These are phyloP conservation scores for Myotis davidii DNA, from an alignment of 2,113 vertebrate genomes.

Conservation along the genomic window DNA sequence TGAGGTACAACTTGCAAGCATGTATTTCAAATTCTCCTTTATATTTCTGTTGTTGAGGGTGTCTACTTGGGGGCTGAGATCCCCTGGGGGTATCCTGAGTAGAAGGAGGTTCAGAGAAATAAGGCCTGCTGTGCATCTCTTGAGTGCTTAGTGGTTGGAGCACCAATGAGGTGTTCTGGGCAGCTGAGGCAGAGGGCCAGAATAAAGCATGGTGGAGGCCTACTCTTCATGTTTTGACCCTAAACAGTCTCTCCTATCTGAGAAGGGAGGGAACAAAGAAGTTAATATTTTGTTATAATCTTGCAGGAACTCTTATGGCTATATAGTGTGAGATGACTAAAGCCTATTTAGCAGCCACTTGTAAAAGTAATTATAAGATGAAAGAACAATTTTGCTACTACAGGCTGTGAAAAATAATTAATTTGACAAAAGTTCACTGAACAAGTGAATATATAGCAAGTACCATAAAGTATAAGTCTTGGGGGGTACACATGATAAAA, in stretches of 20 bases:
- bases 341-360: constrained; percentile 56
- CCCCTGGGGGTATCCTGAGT: neutral
- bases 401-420: constrained; percentile 58
- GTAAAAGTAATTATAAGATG: constrained; percentile 54
- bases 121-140: neutral
- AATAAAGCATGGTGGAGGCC: neutral
- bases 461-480: neutral
- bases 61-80: neutral
- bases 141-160: neutral
- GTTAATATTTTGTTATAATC: neutral
- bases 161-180: neutral
- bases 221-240: neutral
- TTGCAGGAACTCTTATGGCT: constrained; percentile 19
- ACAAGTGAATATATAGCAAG: constrained; percentile 7
- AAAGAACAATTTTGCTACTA: constrained; percentile 29
- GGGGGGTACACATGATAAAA: neutral
- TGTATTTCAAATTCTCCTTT: neutral
- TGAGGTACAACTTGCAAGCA: neutral
- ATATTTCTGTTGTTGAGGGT: neutral
- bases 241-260: neutral
- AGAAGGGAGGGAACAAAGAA: neutral
- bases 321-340: constrained; percentile 42
- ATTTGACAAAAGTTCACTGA: constrained; percentile 38
- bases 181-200: neutral
- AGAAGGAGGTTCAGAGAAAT: neutral